These are phyloP conservation scores for Agonopterix subpropinquella DNA, from an alignment of 2,888 invertebrate species.

Conservation along the genomic window DNA sequence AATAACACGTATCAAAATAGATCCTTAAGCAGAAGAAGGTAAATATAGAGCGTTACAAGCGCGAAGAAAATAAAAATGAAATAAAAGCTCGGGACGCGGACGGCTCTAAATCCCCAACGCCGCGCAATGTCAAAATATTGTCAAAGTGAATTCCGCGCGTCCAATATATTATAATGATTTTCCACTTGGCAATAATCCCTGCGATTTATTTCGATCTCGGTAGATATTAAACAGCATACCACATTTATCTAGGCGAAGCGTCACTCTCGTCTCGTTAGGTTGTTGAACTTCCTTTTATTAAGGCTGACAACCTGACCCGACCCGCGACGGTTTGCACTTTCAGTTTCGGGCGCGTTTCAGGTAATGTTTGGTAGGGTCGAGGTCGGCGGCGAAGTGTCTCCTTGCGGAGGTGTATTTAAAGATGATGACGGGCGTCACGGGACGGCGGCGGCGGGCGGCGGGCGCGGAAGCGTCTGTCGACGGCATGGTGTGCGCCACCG, in stretches of 20 bases:
- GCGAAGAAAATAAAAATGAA: conserved; percentile 43
- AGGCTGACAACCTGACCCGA: conserved; percentile 29
- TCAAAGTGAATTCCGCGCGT: conserved; percentile 71
- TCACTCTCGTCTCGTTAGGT: conserved; percentile 53
- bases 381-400: conserved; percentile 20
- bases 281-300: conserved; percentile 66
- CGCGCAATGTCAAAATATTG: conserved; percentile 74
- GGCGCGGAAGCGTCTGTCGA: conserved; percentile 55
- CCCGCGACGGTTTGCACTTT: conserved; percentile 31
- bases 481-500: conserved; percentile 25
- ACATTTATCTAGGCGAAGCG: conserved; percentile 63
- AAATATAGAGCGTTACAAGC: conserved; percentile 35
- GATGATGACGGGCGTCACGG: conserved; percentile 12
- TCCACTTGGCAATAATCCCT: conserved; percentile 74
- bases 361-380: conserved; percentile 34
- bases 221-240: conserved; percentile 70
- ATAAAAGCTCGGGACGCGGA: conserved; percentile 37
- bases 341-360: conserved; percentile 29
- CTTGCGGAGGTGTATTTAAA: conserved; percentile 9
- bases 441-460: not conserved
- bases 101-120: conserved; percentile 56
- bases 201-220: conserved; percentile 71
- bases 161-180: conserved; percentile 73
- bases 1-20: conserved; percentile 34
- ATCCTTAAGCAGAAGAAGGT: conserved; percentile 39